Base-by-base conservation (phyloP, 2,797 vertebrate genomes). In the Myotis vivesi region DNA sequence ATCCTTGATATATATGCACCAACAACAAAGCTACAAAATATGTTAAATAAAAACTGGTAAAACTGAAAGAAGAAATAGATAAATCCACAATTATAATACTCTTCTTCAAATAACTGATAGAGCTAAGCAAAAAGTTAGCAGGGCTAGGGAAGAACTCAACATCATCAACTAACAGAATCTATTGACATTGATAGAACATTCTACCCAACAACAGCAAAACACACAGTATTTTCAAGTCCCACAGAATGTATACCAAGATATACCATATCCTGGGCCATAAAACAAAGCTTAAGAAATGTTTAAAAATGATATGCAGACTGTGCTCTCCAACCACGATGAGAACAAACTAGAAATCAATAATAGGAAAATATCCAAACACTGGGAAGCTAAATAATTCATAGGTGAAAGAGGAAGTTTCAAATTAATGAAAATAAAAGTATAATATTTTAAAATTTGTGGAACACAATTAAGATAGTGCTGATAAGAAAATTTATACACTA, bases 361-460 rank as follows among this genome's bases (percentile, higher is more conserved):
- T 30, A 73, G 10, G 19, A 71, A 81, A 73, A 75, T 92, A 25
- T 73, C 13, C 69, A 82, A 82, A 20, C 12, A 38, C 1, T 46
- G 55, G 23, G 30, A 85, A 92, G 46, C 23, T 51, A 68, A 75
- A 66, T 89, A 68, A 41, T 38, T 28, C n/a, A 49, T 59, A 12
- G 15, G 6, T 88, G 11, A 88, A 75, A 25, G 19, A 73, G 9
- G 8, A 82, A 76, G 28, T 69, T 2, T 36, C 38, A 46, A 88
- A 9, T 33, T 57, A 83, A 76, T 38, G n/a, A 93, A 93, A 83
- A 59, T 59, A 89, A 93, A 93, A 83, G 59, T 59, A 89, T 7
- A 77, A 59, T 20, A 76, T 33, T 20, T 16, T 8, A 83, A 89
- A 28, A 49, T 49, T n/a, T 85, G 46, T 68, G 41, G 36, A 49